A percentile compares a stretch with the other conserved stretches of the same genome.
phyloP scores from a whole-genome alignment of 2,888 invertebrate genomes.

The Diplazon laetatorius region DNA sequence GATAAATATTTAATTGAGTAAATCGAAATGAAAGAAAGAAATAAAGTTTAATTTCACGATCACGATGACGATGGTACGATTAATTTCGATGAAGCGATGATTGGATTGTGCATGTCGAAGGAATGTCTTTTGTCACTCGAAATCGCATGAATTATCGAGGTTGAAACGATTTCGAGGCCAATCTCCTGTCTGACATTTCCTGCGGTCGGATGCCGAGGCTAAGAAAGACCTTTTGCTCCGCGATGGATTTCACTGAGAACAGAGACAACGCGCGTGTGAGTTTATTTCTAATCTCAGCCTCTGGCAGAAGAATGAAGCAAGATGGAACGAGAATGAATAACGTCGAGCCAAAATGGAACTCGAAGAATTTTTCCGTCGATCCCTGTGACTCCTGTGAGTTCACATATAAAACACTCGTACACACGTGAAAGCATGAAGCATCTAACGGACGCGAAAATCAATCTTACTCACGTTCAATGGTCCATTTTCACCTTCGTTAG shows the following conservation, averaged over 20 bases:
- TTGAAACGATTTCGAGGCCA: conserved; percentile 77
- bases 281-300: conserved; percentile 16
- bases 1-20: no score
- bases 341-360: neutral
- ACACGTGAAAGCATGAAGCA: neutral
- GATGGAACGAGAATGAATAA: neutral
- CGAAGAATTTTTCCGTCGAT: conserved; percentile 3
- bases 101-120: neutral
- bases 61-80: neutral
- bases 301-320: neutral
- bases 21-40: no score
- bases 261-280: conserved; percentile 10
- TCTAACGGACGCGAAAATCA: no score
- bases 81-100: neutral
- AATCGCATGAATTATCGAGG: conserved; percentile 58
- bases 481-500: no score
- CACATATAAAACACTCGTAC: neutral
- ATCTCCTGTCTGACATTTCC: conserved; percentile 76
- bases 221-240: conserved; percentile 39
- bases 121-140: neutral
- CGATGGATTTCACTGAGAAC: neutral
- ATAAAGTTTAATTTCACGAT: no score
- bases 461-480: no score
- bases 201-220: conserved; percentile 71
- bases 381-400: neutral